Conservation (phyloP, 2,888 invertebrate species). For the Macrosiphum euphorbiae region DNA sequence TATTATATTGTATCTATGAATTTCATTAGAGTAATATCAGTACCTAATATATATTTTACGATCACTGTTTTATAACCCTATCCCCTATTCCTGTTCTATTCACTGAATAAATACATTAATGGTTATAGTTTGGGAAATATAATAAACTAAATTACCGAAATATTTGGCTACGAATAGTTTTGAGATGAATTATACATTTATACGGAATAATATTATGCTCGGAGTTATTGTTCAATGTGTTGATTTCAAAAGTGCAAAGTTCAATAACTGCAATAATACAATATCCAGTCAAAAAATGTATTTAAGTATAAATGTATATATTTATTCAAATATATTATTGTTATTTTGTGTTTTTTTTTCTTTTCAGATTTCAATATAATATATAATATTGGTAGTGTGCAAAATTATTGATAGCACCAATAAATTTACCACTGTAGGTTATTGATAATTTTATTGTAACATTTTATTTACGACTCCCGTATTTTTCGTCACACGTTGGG, state of each 20-base stretch:
- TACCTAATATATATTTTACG: conserved; percentile 4
- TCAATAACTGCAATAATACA: background rate
- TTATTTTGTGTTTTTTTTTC: background rate
- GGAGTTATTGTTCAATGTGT: background rate
- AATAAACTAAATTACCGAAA: conserved; percentile 17
- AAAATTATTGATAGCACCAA: background rate
- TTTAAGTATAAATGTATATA: background rate
- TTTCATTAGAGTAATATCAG: background rate
- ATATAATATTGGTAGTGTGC: background rate
- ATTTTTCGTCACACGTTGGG: background rate
- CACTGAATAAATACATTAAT: conserved; percentile 1
- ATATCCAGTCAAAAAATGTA: background rate
- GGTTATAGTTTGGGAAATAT: conserved; percentile 31
- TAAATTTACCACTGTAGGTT: background rate
- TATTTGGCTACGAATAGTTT: conserved; percentile 23
- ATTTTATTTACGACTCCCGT: conserved; percentile 17
- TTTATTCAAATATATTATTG: background rate
- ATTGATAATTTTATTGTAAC: conserved; percentile 13
- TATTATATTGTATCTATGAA: background rate
- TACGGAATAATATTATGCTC: background rate
- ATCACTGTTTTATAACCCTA: background rate
- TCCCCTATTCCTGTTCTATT: background rate
- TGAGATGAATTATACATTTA: conserved; percentile 1
- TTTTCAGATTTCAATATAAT: background rate
- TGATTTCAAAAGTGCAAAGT: background rate